These are phyloP conservation scores for Chelon auratus DNA, from an alignment of 2,797 vertebrate species.

Conservation along the genomic window DNA sequence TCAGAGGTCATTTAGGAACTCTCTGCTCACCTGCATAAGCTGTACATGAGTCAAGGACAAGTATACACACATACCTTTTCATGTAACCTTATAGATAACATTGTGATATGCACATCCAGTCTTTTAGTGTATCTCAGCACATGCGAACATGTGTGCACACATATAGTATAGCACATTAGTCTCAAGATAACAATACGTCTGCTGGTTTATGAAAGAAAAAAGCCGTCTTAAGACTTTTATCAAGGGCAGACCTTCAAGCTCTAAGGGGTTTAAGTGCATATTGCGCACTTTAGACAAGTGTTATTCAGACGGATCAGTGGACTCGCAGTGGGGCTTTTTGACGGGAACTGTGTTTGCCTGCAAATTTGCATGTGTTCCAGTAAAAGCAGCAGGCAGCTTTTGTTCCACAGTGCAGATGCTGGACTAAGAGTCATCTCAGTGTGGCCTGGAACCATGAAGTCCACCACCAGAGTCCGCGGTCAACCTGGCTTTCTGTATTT, in stretches of 20 bases:
- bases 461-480: neutral
- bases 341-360: constrained; percentile 21
- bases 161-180: neutral
- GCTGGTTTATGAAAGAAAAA: neutral
- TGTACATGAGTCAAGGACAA: constrained; percentile 16
- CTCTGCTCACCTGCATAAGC: neutral
- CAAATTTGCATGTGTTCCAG: constrained; percentile 9
- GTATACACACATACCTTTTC: neutral
- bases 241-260: constrained; percentile 27
- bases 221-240: constrained; percentile 33
- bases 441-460: constrained; percentile 10
- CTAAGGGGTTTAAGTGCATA: constrained; percentile 3
- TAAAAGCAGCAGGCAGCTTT: constrained; percentile 19
- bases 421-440: constrained; percentile 18
- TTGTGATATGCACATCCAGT: neutral
- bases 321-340: constrained; percentile 31
- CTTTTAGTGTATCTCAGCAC: constrained; percentile 1
- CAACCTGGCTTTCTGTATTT: neutral
- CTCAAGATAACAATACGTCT: constrained; percentile 16
- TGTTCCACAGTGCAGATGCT: neutral
- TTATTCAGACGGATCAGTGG: constrained; percentile 35
- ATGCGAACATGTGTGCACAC: constrained; percentile 2
- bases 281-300: neutral
- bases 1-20: neutral
- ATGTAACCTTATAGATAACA: constrained; percentile 27